These are phyloP conservation scores for Erpornis zantholeuca DNA, from an alignment of 2,113 vertebrate genomes.

Conservation along the genomic window DNA sequence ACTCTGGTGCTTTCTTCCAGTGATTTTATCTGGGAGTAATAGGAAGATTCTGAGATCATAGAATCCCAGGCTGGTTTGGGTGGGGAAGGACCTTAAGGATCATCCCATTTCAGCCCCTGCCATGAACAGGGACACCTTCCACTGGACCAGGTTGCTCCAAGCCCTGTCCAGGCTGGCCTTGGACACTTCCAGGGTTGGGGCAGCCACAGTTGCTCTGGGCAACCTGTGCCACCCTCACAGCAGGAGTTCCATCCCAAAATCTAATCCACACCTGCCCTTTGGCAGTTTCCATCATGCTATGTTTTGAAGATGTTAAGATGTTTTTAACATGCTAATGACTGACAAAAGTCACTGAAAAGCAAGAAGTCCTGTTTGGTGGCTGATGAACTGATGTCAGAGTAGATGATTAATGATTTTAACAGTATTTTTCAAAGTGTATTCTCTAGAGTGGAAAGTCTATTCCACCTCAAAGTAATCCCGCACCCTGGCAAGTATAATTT, in stretches of 20 bases:
- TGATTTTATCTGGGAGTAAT: background rate
- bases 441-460: background rate
- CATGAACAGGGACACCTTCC: background rate
- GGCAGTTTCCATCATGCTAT: background rate
- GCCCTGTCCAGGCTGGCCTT: background rate
- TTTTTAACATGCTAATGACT: background rate
- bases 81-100: background rate
- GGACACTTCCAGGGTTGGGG: background rate
- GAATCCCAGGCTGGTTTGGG: background rate
- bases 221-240: background rate
- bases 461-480: background rate
- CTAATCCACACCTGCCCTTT: background rate
- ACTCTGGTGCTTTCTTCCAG: background rate
- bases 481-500: background rate
- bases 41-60: background rate
- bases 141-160: rapidly evolving
- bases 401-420: background rate
- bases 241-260: background rate
- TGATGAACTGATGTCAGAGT: background rate
- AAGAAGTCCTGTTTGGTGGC: background rate
- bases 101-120: rapidly evolving
- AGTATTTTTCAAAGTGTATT: background rate
- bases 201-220: background rate
- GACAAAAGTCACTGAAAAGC: background rate
- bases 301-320: background rate